phyloP scores from a whole-genome alignment of 2,113 vertebrate genomes.

The Morone chrysops region DNA sequence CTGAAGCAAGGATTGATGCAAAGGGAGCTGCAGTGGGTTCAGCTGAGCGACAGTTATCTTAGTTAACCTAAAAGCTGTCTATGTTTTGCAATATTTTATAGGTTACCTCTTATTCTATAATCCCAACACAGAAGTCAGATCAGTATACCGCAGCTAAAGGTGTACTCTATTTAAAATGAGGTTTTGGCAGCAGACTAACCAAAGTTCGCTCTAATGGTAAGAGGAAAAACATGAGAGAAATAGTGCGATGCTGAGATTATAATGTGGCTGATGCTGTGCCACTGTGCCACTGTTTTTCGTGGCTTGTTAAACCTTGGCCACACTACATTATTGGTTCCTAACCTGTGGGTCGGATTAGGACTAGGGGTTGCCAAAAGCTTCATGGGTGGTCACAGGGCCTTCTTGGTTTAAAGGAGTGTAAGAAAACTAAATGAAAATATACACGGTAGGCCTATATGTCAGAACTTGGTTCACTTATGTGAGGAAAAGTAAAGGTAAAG shows the following conservation, averaged over 20 bases:
- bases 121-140: background rate
- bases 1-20: background rate
- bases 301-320: background rate
- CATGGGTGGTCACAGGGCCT: too few species aligned
- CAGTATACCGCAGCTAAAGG: background rate
- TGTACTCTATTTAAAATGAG: background rate
- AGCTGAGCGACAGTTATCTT: too few species aligned
- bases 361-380: too few species aligned
- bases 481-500: too few species aligned
- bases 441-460: too few species aligned
- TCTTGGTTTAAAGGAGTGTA: too few species aligned
- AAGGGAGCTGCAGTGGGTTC: background rate
- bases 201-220: background rate
- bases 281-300: background rate
- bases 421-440: too few species aligned
- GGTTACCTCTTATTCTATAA: background rate
- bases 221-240: background rate
- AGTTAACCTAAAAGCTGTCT: background rate
- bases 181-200: background rate
- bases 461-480: too few species aligned
- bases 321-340: background rate
- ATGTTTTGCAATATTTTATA: background rate
- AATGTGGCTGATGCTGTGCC: background rate
- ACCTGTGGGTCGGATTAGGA: too few species aligned
- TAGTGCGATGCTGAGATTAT: background rate